These are phyloP conservation scores for Volucella inflata DNA, from an alignment of 2,888 invertebrate genomes.

Conservation along the genomic window DNA sequence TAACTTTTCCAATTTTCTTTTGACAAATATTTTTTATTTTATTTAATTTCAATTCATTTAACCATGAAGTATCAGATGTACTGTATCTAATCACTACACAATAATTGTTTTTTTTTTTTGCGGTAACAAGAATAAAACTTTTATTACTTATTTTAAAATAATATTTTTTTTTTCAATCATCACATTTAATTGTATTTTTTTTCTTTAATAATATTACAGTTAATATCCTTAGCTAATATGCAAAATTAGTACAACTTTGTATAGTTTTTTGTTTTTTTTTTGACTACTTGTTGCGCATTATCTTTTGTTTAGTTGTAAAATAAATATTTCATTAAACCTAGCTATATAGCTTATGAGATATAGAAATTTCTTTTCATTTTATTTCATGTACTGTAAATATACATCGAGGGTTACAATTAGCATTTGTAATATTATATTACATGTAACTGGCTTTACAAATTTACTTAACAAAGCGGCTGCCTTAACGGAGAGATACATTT, in stretches of 20 bases:
- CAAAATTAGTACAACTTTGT: slow-evolving; percentile 62
- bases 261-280: not conserved
- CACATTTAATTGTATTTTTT: slow-evolving; percentile 62
- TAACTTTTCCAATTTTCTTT: slow-evolving; percentile 5
- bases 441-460: slow-evolving; percentile 15
- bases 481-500: slow-evolving; percentile 45
- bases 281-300: slow-evolving; percentile 71
- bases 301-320: slow-evolving; percentile 52
- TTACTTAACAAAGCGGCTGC: slow-evolving; percentile 51
- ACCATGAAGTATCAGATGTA: slow-evolving; percentile 38
- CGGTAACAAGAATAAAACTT: slow-evolving; percentile 73
- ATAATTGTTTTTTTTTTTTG: slow-evolving; percentile 42
- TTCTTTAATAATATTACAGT: slow-evolving; percentile 36
- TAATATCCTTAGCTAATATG: slow-evolving; percentile 62
- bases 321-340: slow-evolving; percentile 74
- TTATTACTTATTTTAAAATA: slow-evolving; percentile 47
- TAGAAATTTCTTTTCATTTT: slow-evolving; percentile 26
- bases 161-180: slow-evolving; percentile 45
- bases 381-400: slow-evolving; percentile 21
- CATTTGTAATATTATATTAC: slow-evolving; percentile 21
- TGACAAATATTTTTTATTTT: slow-evolving; percentile 19
- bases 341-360: slow-evolving; percentile 54
- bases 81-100: slow-evolving; percentile 57
- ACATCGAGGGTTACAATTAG: slow-evolving; percentile 40
- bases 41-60: slow-evolving; percentile 43